Base-by-base conservation (phyloP, 35 echinoderm and acorn worm genomes). In the Ophiothrix spiculata region DNA sequence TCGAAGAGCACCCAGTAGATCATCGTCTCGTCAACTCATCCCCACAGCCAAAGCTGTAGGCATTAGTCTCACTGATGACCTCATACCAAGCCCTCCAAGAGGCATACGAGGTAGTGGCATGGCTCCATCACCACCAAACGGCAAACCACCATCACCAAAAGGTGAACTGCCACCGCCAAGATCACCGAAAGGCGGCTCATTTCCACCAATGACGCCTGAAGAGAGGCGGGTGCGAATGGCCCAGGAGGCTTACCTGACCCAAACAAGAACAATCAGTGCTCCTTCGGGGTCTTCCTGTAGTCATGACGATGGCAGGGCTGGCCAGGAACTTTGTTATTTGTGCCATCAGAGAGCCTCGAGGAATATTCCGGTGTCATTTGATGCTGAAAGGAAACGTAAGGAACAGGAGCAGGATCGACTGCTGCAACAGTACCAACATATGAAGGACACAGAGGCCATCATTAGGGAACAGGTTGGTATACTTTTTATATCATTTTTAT, bases 391-490 rank as follows among this genome's bases (percentile, higher is more conserved):
- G 28, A 86, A 80, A 38, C 76, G 90, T 29, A 98, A 98, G 64
- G 95, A 98, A 54, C 91, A 93, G 42, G 95, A 98, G 80, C 91
- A 98, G 76, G 95, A 98, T 74, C 74, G 95, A 35, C 80, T 97
- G 10, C 41, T 93, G 17, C 91, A 97, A 54, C 91, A 93, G 80
- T 97, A 87, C 34, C 95, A 97, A 56, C 95, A 97, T 76, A 60
- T 97, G 91, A 97, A 97, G 49, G 95, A 97, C 76, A 97, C 95
- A 64, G 95, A 97, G 56, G 83, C 82, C 49, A 97, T 97, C n/a
- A 87, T 93, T 35, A 90, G 32, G 64, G 95, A 97, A 81, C 95
- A 93, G 85, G 95, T 97, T 60, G 74, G 83, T 23, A 32, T 23
- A 1, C 36, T 36, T 63, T 37, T 39, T 17, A 76, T 38, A 31